Evolutionary conservation across 2,888 invertebrate species (phyloP).

Genomic region (Atherix ibis): DNA sequence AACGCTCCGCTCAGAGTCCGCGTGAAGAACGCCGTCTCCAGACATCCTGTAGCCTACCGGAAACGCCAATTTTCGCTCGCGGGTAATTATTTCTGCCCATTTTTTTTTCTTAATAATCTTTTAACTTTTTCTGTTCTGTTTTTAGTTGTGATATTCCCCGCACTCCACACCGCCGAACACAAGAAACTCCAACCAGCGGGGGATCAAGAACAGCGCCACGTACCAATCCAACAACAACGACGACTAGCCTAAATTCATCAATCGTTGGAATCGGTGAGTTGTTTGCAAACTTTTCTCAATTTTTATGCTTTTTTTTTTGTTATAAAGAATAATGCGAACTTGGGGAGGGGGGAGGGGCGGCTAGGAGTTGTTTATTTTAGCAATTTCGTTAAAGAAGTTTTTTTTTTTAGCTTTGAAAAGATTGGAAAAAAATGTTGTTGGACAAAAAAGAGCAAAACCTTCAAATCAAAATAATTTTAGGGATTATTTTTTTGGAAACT

Average conservation of each 20-base stretch:
- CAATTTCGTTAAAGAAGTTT: too few species aligned
- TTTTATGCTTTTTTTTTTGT: constrained; percentile 1
- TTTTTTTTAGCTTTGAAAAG: too few species aligned
- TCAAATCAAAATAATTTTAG: too few species aligned
- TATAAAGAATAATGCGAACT: background rate
- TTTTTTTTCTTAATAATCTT: background rate
- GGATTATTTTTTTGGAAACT: too few species aligned
- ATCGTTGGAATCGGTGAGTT: constrained; percentile 26
- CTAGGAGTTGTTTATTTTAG: too few species aligned
- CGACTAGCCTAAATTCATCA: constrained; percentile 30
- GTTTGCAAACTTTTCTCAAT: background rate
- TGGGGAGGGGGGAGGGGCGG: background rate
- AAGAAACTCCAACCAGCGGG: constrained; percentile 33
- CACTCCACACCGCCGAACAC: constrained; percentile 52
- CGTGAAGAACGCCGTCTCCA: constrained; percentile 51
- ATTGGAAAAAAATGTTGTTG: too few species aligned
- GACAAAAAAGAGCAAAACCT: too few species aligned
- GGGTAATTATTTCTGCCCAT: constrained; percentile 38
- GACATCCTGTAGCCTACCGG: constrained; percentile 75
- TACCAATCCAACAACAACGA: constrained; percentile 31
- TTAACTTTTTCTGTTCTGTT: background rate
- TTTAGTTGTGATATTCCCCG: constrained; percentile 58
- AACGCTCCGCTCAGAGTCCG: constrained; percentile 37
- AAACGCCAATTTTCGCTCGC: constrained; percentile 73
- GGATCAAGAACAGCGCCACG: constrained; percentile 43